Evolutionary conservation across 1,140 invertebrate genomes (phyloP).

Genomic region (Leptonema lineaticorne): DNA sequence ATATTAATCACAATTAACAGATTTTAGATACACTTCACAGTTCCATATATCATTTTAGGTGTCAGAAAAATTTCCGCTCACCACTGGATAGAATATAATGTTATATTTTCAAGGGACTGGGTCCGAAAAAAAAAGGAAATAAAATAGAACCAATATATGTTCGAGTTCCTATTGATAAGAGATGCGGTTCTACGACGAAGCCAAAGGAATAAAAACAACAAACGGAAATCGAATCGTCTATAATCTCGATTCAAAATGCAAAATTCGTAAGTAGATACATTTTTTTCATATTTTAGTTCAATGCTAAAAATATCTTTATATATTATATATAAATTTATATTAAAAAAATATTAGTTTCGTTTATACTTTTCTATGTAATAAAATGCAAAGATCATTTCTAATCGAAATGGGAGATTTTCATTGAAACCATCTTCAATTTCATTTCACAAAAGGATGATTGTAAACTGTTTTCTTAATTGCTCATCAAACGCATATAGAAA

Average conservation of each 20-base stretch:
- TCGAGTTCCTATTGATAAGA: background rate
- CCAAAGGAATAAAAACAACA: constrained; percentile 2
- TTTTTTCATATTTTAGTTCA: background rate
- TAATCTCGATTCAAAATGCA: background rate
- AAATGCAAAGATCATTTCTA: background rate
- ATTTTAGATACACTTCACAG: background rate
- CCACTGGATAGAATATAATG: background rate
- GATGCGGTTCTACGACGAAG: background rate
- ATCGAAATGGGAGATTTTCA: background rate
- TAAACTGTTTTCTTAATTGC: background rate
- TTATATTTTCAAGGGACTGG: background rate
- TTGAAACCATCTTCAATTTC: background rate
- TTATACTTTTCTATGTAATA: too few species aligned
- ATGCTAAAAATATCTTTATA: background rate
- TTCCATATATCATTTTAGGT: background rate
- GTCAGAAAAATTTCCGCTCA: background rate
- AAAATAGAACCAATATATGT: background rate
- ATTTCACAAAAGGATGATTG: background rate
- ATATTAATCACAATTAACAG: constrained; percentile 14
- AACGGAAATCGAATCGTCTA: background rate
- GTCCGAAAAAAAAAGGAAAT: background rate
- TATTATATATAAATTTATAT: too few species aligned
- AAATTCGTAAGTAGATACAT: background rate
- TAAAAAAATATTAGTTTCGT: too few species aligned
- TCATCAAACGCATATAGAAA: background rate